phyloP scores from a whole-genome alignment of 2,797 vertebrate species.

The Netta rufina region DNA sequence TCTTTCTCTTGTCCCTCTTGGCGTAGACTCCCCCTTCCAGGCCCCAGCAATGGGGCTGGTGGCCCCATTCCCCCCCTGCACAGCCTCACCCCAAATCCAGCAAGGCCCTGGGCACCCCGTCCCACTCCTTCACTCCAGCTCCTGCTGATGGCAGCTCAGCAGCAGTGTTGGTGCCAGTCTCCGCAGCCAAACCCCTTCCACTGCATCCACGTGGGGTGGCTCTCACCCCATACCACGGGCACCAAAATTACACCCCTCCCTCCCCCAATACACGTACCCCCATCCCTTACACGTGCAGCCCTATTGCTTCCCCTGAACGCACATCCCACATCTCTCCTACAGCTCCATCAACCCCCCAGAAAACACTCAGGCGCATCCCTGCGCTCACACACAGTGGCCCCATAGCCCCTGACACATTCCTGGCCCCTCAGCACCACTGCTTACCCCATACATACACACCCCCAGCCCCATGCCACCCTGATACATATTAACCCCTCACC shows the following conservation, averaged over 20 bases:
- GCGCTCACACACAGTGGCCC: not conserved
- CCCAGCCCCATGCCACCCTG: not conserved
- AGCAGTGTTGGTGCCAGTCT: fast-evolving
- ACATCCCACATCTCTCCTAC: not conserved
- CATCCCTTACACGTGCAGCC: not conserved
- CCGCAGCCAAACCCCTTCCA: not conserved
- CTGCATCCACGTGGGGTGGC: not conserved
- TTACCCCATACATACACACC: fast-evolving
- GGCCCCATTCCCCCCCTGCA: not conserved
- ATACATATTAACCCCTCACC: fast-evolving
- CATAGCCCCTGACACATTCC: fast-evolving
- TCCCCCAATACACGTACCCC: not conserved
- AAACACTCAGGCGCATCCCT: not conserved
- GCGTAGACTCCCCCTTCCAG: not conserved
- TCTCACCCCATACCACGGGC: fast-evolving
- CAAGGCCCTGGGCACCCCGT: not conserved
- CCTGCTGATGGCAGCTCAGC: fast-evolving
- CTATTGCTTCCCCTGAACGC: not conserved
- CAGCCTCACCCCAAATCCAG: not conserved
- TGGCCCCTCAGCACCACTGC: not conserved
- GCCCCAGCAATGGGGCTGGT: not conserved
- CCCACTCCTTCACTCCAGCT: not conserved
- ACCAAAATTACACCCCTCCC: not conserved
- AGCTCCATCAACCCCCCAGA: not conserved
- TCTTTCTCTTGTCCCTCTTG: not conserved